These are phyloP conservation scores for Geotrypetes seraphini DNA, from an alignment of 2,797 vertebrate species.

Conservation along the genomic window DNA sequence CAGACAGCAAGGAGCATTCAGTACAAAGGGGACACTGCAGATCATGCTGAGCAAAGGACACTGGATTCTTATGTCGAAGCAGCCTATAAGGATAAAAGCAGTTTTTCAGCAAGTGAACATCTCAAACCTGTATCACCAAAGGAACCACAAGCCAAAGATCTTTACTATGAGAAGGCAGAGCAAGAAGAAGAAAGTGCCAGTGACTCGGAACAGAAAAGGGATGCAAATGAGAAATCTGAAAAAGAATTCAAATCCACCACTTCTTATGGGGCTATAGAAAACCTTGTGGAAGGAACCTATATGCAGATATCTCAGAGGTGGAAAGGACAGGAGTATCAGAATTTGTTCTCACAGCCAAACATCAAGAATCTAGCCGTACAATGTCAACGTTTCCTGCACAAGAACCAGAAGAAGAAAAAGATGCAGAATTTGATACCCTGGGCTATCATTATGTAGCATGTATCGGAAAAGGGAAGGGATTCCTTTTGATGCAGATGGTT, in stretches of 20 bases:
- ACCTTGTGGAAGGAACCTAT: slow-evolving; percentile 5
- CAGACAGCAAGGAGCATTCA: neutral
- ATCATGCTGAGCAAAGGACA: slow-evolving; percentile 7
- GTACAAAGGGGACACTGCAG: slow-evolving; percentile 1
- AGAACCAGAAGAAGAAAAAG: slow-evolving; percentile 3
- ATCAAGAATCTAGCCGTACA: slow-evolving; percentile 6
- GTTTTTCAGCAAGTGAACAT: slow-evolving; percentile 36
- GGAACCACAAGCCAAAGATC: slow-evolving; percentile 19
- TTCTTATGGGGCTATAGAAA: neutral
- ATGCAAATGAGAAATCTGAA: slow-evolving; percentile 75
- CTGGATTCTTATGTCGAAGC: slow-evolving; percentile 15
- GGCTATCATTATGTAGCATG: slow-evolving; percentile 8
- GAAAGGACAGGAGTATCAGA: slow-evolving; percentile 12
- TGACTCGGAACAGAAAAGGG: slow-evolving; percentile 82
- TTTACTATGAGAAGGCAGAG: slow-evolving; percentile 48
- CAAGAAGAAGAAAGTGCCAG: slow-evolving; percentile 48
- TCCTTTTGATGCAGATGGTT: slow-evolving; percentile 5
- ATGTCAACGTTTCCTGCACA: slow-evolving; percentile 9
- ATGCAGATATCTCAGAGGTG: slow-evolving; percentile 30
- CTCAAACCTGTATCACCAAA: slow-evolving; percentile 34
- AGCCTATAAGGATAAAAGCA: slow-evolving; percentile 47
- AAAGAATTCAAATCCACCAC: slow-evolving; percentile 58
- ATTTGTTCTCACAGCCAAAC: neutral
- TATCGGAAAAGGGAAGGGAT: neutral
- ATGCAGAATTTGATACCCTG: fast-evolving